These are phyloP conservation scores for Aphyosemion australe DNA, from an alignment of 2,113 vertebrate genomes.

Conservation along the genomic window DNA sequence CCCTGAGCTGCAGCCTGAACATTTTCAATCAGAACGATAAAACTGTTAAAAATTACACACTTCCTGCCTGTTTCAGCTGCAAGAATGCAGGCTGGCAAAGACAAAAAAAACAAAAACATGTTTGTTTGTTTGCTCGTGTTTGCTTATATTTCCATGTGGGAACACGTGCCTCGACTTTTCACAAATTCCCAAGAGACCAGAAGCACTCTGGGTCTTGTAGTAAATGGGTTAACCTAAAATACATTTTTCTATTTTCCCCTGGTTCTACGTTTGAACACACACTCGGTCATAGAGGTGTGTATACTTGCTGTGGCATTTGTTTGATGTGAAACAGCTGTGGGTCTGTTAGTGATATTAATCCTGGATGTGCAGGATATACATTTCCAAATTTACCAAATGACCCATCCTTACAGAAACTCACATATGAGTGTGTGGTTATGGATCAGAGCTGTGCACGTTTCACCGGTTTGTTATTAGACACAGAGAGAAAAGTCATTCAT, in stretches of 20 bases:
- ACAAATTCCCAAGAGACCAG: too few species aligned
- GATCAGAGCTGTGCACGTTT: neutral
- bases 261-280: constrained; percentile 44
- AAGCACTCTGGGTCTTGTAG: too few species aligned
- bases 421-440: neutral
- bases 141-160: neutral
- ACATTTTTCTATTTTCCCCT: too few species aligned
- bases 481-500: neutral
- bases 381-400: neutral
- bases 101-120: too few species aligned
- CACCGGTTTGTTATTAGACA: constrained; percentile 3
- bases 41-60: neutral
- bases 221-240: too few species aligned
- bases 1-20: neutral
- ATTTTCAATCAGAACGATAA: neutral
- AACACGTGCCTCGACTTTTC: too few species aligned
- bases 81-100: too few species aligned
- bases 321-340: constrained; percentile 65
- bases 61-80: neutral
- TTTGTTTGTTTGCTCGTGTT: neutral
- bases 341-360: constrained; percentile 8
- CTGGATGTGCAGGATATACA: too few species aligned
- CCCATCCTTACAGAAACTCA: neutral
- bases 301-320: constrained; percentile 58
- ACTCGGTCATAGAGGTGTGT: constrained; percentile 18